These are phyloP conservation scores for Coelopa frigida DNA, from an alignment of 1,140 invertebrate species.

Conservation along the genomic window DNA sequence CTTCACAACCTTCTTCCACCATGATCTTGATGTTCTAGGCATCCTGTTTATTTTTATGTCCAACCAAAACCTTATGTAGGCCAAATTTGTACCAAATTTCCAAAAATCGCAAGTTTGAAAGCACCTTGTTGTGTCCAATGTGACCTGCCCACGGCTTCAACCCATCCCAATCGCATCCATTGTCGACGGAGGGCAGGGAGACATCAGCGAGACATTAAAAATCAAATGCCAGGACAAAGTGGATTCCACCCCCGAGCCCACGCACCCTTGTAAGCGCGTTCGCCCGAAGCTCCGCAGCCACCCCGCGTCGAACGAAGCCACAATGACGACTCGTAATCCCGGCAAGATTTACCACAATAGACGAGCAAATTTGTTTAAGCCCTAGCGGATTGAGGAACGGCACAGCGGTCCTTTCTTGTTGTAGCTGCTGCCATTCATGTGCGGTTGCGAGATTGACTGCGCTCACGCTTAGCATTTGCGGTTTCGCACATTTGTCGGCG, in stretches of 20 bases:
- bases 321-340: conserved; percentile 38
- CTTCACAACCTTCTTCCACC: too few relatives aligned
- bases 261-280: conserved; percentile 5
- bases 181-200: neutral
- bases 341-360: conserved; percentile 44
- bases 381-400: too few relatives aligned
- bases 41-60: too few relatives aligned
- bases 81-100: too few relatives aligned
- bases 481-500: conserved; percentile 44
- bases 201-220: conserved; percentile 16
- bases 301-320: conserved; percentile 4
- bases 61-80: too few relatives aligned
- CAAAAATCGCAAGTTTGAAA: too few relatives aligned
- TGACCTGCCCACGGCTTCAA: too few relatives aligned
- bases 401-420: too few relatives aligned
- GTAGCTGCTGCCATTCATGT: conserved; percentile 6
- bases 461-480: conserved; percentile 43
- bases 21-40: too few relatives aligned
- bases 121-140: too few relatives aligned
- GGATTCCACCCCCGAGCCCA: conserved; percentile 36
- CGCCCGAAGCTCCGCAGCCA: neutral
- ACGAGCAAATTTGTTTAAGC: conserved; percentile 44
- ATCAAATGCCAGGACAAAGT: conserved; percentile 44
- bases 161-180: too few relatives aligned
- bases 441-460: conserved; percentile 18